Conservation (phyloP, 2,797 vertebrate genomes). For the Silurus aristotelis region DNA sequence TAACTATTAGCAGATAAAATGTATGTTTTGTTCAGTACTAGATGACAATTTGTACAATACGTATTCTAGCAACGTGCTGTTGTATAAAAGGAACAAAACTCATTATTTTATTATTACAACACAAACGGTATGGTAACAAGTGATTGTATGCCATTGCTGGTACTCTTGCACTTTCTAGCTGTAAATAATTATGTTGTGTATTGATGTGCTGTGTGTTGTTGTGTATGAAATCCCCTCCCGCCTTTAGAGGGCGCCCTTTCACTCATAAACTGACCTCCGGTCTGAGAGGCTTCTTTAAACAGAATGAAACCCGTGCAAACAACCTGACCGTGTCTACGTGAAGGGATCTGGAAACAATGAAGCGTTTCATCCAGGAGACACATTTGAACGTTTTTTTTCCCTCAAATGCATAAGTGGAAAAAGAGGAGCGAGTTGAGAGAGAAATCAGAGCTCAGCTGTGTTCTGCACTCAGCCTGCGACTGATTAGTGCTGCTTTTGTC, state of each 20-base stretch:
- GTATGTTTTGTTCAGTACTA: too few species aligned
- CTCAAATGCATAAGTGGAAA: too few species aligned
- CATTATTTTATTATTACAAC: too few species aligned
- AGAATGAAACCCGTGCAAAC: constrained; percentile 35
- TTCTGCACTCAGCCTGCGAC: not conserved
- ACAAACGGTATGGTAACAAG: not conserved
- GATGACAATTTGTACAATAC: too few species aligned
- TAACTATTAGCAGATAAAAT: too few species aligned
- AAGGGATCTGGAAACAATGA: not conserved
- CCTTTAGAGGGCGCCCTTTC: constrained; percentile 56
- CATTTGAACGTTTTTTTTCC: not conserved
- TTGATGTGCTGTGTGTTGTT: not conserved
- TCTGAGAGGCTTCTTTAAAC: constrained; percentile 19
- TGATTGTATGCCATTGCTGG: not conserved
- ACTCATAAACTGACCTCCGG: constrained; percentile 13
- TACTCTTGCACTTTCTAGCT: not conserved
- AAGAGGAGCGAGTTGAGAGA: not conserved
- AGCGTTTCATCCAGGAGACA: constrained; percentile 11
- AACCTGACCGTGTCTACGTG: not conserved
- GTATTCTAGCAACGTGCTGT: too few species aligned
- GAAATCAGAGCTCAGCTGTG: not conserved
- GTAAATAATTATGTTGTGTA: not conserved
- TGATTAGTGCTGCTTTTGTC: not conserved
- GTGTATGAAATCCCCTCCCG: constrained; percentile 37
- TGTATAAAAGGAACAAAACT: too few species aligned